Evolutionary conservation across 2,113 vertebrate genomes (phyloP), one percentile per base, ranked within the genome.

Genomic region (Ammodytes marinus): DNA sequence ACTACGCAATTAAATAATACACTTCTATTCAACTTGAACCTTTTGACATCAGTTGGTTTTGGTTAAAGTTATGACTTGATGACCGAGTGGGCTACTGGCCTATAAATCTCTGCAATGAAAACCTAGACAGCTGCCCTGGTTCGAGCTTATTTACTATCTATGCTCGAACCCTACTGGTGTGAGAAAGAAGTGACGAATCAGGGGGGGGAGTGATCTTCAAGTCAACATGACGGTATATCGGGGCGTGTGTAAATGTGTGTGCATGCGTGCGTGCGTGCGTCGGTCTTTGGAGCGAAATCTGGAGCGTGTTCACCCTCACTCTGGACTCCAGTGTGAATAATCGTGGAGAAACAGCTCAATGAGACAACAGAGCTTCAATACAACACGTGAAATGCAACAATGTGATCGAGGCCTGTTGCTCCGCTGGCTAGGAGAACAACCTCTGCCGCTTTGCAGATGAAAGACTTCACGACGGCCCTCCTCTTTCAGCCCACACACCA

Each of bases 391-490:
- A 73, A 90, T 88, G 87, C 79, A 54, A 80, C 45, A 13, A 83
- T 74, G 79, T 85, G 70, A 88, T 27, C 3, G 55, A 8, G 52
- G 1, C 46, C 52, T 63, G 71, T 5, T 43, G 74, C 77, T 69
- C 49, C 54, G 81, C 74, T 40, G 76, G 73, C 39, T 61, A 55
- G 69, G 66, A 69, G 72, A 47, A 53, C 57, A 42, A 65, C 50
- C 10, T 13, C 73, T 40, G 68, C 43, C 19, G 53, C 64, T 69
- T 37, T 74, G 76, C 88, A 68, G 83, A 89, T 82, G 77, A 86
- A 9, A 59, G 79, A 59, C 87, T 86, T 82, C 72, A 87, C 84
- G 92, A 88, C 63, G 60, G 54, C 73, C 64, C 43, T 57, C 47
- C 53, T 59, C 47, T 57, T 64, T 15, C 66, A 74, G 49, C 45